Evolutionary conservation across 2,888 invertebrate genomes (phyloP), one percentile per base, ranked within the genome.

Genomic region (Empis stercorea): DNA sequence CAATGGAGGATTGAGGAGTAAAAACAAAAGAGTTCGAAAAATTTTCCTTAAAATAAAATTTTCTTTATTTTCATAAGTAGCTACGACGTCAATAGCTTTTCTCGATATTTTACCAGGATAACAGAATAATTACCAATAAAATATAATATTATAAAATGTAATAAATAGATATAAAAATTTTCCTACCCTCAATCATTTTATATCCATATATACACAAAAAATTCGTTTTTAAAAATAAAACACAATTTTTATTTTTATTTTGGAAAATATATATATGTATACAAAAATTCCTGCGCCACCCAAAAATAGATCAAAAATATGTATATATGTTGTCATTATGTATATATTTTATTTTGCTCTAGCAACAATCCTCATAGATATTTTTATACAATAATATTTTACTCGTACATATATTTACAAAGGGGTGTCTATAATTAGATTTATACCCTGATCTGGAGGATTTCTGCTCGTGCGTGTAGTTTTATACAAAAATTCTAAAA

Each of bases 81-180:
- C 9, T 36, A 13, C 36, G 15, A 36, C 10, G 36, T 36, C 36
- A 65, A 65, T 64, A 64, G 64, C 62, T 64, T 64, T 64, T 60
- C 64, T 61, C 61, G 62, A 59, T 61, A 63, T 63, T 62, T 57
- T 57, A 64, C 61, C 64, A 65, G 63, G 63, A 61, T 57, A 55
- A 52, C 63, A 63, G 59, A 57, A 63, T 51, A 50, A 47, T 40
- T 47, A 48, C 47, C 52, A 50, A 52, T 44, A 36, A 36, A 36
- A 36, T 36, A 27, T 27, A 27, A 27, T 27, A 27, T 20, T 20
- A 20, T 9, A 27, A 27, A 27, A 27, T 27, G 23, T 7, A 27
- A 27, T 27, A 4, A n/a, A 27, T 27, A 27, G 23, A 27, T 27
- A 20, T 4, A 20, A 20, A 4, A 20, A 27, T 27, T 27, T 27